Conservation (phyloP, 2,113 vertebrate species). For the Acanthisitta chloris region DNA sequence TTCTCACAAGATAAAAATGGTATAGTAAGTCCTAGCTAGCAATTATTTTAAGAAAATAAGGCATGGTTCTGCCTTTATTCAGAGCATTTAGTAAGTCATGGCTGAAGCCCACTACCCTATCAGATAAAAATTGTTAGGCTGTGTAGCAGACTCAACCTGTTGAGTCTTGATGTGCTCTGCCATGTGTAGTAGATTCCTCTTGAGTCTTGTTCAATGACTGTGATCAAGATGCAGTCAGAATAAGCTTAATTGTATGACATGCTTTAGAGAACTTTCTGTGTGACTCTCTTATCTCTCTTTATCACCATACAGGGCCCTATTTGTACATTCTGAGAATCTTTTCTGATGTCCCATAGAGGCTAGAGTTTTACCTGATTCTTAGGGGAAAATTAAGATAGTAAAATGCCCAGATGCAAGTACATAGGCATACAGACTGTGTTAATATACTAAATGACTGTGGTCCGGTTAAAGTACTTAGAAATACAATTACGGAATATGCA, state of each 20-base stretch:
- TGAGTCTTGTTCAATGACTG: constrained; percentile 26
- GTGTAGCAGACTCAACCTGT: constrained; percentile 21
- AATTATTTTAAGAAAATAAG: not conserved
- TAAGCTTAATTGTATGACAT: not conserved
- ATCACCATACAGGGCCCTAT: not conserved
- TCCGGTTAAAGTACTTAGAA: not conserved
- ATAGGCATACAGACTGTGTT: not conserved
- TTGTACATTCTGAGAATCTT: not conserved
- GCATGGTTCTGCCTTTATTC: not conserved
- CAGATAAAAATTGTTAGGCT: not conserved
- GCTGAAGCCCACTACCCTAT: not conserved
- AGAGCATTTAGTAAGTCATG: not conserved
- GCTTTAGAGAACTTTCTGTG: not conserved
- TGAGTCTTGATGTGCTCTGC: constrained; percentile 45
- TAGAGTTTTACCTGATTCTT: constrained; percentile 11
- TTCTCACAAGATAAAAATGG: not conserved
- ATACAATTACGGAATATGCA: not conserved
- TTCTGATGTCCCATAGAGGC: constrained; percentile 43
- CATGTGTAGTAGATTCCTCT: constrained; percentile 33
- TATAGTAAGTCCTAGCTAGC: not conserved
- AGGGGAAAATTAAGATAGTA: constrained; percentile 9
- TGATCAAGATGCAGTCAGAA: constrained; percentile 15
- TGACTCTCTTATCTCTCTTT: constrained; percentile 1
- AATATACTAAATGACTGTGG: not conserved
- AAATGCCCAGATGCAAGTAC: not conserved